Evolutionary conservation across 2,888 invertebrate genomes (phyloP), one percentile per base, ranked within the genome.

Genomic region (Hydriomena furcata): DNA sequence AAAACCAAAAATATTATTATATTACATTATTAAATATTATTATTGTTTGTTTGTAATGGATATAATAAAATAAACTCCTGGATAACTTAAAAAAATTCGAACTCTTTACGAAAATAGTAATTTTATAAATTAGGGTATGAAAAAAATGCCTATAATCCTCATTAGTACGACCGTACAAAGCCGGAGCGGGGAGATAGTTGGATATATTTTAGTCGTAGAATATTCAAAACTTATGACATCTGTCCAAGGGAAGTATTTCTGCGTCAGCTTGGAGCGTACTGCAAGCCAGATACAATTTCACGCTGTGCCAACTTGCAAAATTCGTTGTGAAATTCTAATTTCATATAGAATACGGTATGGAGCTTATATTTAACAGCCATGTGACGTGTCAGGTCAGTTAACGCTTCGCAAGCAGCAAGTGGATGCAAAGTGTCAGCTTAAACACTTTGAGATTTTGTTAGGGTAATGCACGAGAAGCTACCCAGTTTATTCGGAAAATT

Each of bases 241-340:
- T 83, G 82, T 84, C 77, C 76, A 67, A 73, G 73, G 73, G 74
- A 80, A 77, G 81, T 77, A 80, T 80, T 69, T 71, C 78, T 68
- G 77, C 79, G 80, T 83, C 84, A 87, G 84, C 83, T 78, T 78
- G 83, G 75, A 78, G 80, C 71, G 66, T 75, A 70, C 71, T 74
- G 82, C 79, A 75, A 78, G 80, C 79, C 74, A 79, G 86, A 82
- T 79, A 86, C 85, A 88, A 89, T 89, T 88, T 88, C 88, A 88
- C 86, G 88, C 79, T 76, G 81, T 77, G 85, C 83, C 81, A 84
- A 84, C 82, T 86, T 83, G 83, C 82, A 75, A 79, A 86, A 84
- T 82, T 80, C 74, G 78, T 82, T 79, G 80, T 70, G 75, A 75
- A 79, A 79, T 84, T 84, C 79, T 79, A 84, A 84, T 84, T 86